phyloP scores from a whole-genome alignment of 1,140 invertebrate species.

The Oreohelix idahoensis region DNA sequence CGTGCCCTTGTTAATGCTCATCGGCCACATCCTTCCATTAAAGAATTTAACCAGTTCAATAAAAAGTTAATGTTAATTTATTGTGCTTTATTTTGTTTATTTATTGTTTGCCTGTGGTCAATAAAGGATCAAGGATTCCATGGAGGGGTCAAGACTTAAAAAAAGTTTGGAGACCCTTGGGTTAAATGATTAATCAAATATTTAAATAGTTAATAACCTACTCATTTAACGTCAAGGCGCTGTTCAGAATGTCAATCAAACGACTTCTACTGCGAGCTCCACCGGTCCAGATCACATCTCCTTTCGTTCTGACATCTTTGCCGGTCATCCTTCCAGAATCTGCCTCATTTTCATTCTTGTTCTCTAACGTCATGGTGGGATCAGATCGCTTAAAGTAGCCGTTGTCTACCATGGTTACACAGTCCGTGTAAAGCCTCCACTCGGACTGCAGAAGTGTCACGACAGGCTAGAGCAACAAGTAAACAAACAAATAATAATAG shows the following conservation, averaged over 20 bases:
- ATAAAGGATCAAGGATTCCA: too few species aligned
- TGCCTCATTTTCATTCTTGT: not conserved
- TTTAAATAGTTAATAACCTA: not conserved
- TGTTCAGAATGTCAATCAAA: not conserved
- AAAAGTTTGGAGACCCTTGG: too few species aligned
- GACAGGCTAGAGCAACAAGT: not conserved
- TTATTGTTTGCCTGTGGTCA: too few species aligned
- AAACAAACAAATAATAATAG: too few species aligned
- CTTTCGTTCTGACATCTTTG: not conserved
- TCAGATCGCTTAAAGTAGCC: slow-evolving; percentile 56
- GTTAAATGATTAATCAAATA: not conserved
- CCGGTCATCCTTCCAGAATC: not conserved
- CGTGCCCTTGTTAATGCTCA: too few species aligned
- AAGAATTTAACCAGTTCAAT: too few species aligned
- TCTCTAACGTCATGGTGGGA: not conserved
- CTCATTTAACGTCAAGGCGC: not conserved
- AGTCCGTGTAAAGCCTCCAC: slow-evolving; percentile 51
- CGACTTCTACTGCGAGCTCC: not conserved
- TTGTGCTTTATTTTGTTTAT: too few species aligned
- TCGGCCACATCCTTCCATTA: too few species aligned
- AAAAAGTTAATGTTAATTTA: too few species aligned
- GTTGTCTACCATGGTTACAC: slow-evolving; percentile 55
- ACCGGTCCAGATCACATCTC: not conserved
- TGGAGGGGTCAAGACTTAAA: too few species aligned
- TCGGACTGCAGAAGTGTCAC: slow-evolving; percentile 14